Percentiles rank a stretch among this genome's conserved stretches.
phyloP scores from a whole-genome alignment of 2,113 vertebrate genomes.

The Carassius gibelio region DNA sequence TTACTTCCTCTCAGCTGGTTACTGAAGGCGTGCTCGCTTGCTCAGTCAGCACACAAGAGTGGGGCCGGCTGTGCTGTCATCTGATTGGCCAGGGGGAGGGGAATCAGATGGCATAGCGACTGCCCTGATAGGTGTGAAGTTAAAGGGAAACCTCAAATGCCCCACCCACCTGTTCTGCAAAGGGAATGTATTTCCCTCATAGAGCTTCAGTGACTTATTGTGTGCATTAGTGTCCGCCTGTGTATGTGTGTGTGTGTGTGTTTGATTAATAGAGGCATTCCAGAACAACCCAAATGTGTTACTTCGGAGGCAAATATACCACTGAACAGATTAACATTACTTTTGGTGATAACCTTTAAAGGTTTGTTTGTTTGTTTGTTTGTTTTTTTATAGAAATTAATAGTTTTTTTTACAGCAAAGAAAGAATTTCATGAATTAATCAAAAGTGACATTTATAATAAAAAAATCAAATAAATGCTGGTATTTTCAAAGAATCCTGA shows the following conservation, averaged over 20 bases:
- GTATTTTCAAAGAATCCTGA: too few species aligned
- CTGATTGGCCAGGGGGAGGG: constrained; percentile 66
- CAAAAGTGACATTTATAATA: background rate
- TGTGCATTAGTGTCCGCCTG: constrained; percentile 27
- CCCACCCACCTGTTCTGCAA: constrained; percentile 65
- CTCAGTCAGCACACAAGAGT: constrained; percentile 76
- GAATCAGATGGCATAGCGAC: background rate
- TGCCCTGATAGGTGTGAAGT: constrained; percentile 21
- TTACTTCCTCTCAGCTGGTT: constrained; percentile 77
- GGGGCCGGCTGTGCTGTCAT: constrained; percentile 22
- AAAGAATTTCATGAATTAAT: background rate
- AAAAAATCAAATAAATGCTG: background rate
- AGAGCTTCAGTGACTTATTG: constrained; percentile 38
- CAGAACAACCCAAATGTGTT: background rate
- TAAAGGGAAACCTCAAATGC: constrained; percentile 14
- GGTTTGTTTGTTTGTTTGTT: too few species aligned
- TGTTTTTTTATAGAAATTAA: too few species aligned
- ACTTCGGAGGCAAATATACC: constrained; percentile 10
- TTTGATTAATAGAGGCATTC: background rate
- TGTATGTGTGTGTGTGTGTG: background rate
- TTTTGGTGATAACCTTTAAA: too few species aligned
- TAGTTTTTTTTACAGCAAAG: too few species aligned
- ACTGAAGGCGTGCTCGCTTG: constrained; percentile 68
- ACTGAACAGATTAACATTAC: too few species aligned
- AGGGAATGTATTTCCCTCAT: constrained; percentile 26